These are phyloP conservation scores for Bombycilla garrulus DNA, from an alignment of 2,113 vertebrate genomes.

Conservation along the genomic window DNA sequence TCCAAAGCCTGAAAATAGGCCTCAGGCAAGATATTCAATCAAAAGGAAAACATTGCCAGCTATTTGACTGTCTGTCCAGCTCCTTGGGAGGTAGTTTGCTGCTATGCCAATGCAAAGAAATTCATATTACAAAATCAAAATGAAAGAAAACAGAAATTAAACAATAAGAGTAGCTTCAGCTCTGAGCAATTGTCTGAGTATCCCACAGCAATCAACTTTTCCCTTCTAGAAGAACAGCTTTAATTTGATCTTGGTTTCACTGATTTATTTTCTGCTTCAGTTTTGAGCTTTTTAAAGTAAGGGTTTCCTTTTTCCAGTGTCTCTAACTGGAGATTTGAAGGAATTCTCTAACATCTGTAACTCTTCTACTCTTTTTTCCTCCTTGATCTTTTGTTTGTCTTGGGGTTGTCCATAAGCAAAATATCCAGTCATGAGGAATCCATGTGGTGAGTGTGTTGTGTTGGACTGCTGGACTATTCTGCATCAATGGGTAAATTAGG, in stretches of 20 bases:
- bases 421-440: background rate
- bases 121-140: conserved; percentile 37
- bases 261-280: conserved; percentile 1
- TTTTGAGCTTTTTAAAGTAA: conserved; percentile 9
- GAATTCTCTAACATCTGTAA: background rate
- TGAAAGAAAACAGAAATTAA: conserved; percentile 57
- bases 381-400: background rate
- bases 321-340: background rate
- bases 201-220: conserved; percentile 23
- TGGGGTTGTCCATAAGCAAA: background rate
- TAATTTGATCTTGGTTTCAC: conserved; percentile 25
- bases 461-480: background rate
- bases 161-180: conserved; percentile 5
- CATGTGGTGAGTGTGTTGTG: background rate
- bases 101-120: background rate
- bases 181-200: conserved; percentile 2
- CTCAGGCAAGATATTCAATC: conserved; percentile 46
- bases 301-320: background rate
- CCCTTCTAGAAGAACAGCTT: background rate
- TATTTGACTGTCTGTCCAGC: conserved; percentile 56
- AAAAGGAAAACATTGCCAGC: conserved; percentile 56
- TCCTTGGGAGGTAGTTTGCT: conserved; percentile 27
- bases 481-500: background rate
- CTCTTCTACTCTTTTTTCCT: background rate
- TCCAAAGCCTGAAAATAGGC: conserved; percentile 47